A percentile compares a stretch with the other conserved stretches of the same genome.
phyloP scores from a whole-genome alignment of 2,888 invertebrate species.

The Rugalucina vietnamica region DNA sequence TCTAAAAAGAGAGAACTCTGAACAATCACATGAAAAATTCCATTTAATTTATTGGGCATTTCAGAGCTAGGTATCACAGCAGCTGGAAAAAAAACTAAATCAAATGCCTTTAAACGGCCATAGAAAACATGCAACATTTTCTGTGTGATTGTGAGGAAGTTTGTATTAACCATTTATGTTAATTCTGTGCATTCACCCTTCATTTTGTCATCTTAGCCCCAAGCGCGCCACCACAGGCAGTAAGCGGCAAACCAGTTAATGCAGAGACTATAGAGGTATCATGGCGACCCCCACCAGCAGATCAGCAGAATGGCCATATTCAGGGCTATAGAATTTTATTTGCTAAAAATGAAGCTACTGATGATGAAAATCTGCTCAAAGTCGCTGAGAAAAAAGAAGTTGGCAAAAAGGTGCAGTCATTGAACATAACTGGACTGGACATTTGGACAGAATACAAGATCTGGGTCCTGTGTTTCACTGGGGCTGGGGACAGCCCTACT shows the following conservation, averaged over 20 bases:
- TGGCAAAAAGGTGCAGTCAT: conserved; percentile 82
- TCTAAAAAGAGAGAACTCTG: too few relatives aligned
- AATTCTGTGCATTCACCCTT: conserved; percentile 59
- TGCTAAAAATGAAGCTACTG: conserved; percentile 84
- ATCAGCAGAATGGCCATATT: conserved; percentile 92
- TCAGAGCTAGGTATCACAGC: too few relatives aligned
- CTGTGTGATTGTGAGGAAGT: too few relatives aligned
- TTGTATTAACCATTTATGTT: conserved; percentile 62
- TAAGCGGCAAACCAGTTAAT: conserved; percentile 91
- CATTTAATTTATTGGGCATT: too few relatives aligned
- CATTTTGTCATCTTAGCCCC: conserved; percentile 89
- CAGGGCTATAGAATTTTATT: conserved; percentile 80
- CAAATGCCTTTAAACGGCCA: too few relatives aligned
- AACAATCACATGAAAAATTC: too few relatives aligned
- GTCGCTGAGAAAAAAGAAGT: conserved; percentile 59
- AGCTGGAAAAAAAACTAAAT: too few relatives aligned
- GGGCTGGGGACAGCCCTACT: conserved; percentile 96
- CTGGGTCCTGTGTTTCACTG: conserved; percentile 98
- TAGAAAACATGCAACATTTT: too few relatives aligned
- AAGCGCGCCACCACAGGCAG: conserved; percentile 97
- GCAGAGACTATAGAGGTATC: conserved; percentile 94
- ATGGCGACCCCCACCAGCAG: conserved; percentile 96
- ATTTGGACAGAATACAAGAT: conserved; percentile 98
- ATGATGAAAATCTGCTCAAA: conserved; percentile 13
- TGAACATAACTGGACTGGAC: conserved; percentile 94